Base-by-base conservation (phyloP, 2,888 invertebrate species). In the Smittia sp. region DNA sequence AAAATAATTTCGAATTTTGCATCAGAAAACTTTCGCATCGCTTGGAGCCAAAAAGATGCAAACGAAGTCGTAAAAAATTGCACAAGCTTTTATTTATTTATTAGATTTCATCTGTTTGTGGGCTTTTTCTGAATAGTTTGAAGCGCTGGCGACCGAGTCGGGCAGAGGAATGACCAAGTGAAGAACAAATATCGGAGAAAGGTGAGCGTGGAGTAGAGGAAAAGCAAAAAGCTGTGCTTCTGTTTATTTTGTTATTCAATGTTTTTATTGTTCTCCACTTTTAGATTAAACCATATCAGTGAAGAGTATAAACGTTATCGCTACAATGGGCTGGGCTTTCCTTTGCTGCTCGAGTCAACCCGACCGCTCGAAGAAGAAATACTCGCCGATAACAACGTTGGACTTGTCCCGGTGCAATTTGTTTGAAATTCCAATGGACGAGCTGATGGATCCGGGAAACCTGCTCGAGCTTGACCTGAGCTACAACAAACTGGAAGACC, bases 301-400 rank as follows among this genome's bases (percentile, higher is more conserved):
- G 46, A n/a, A 46, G 6, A 3, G 46, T 58, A 58, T 58, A 58
- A 58, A 58, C 46, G 11, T 38, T 68, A 46, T 46, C 4, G 15
- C 32, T 67, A 72, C 58, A 32, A 72, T 72, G 72, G 72, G 72
- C n/a, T 72, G 70, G 70, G 24, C 46, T 3, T 72, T 72, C 15
- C 52, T 72, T 13, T 72, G 70, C 22, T 72, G 70, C 27, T 6
- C 38, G 15, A 38, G 32, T 6, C 63, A 63, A n/a, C 72, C 58
- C 13, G 62, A 72, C 13, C 1, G 72, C 18, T 62, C 72, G n/a
- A 72, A 72, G 20, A 72, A 72, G 27, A 54, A 27, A 11, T 25
- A 25, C 6, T 1, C 62, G 20, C 18, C 46, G 13, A n/a, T 38
- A n/a, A 39, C 54, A 3, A 22, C 15, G 20, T 15, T 73, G 7